Evolutionary conservation across 2,797 vertebrate genomes (phyloP), one percentile per base, ranked within the genome.

Genomic region (Petrocephalus sullivani): DNA sequence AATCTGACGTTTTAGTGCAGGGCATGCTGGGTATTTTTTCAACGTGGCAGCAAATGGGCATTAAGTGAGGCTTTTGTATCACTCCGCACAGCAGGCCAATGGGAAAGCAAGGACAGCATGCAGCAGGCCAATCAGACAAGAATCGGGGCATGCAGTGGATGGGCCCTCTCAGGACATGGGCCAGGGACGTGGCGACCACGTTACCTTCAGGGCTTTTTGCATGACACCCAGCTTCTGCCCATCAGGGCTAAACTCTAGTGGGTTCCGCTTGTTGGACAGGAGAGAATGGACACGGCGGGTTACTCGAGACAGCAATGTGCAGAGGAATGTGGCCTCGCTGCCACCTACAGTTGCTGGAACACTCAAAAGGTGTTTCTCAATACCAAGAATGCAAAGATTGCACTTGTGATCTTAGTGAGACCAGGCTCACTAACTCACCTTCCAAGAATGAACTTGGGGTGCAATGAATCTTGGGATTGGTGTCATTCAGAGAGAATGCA

Each of bases 191-290:
- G 57, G 41, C 1, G n/a, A 91, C 94, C 92, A 94, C 92, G 90
- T 98, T 99, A 99, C 98, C 98, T 99, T 99, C 86, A 98, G 95
- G 91, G 96, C 96, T 96, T 98, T 99, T 97, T 98, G 97, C 96
- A 97, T 95, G 94, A 96, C 96, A 93, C 96, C 92, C 95, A 97
- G 98, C 97, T 99, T 99, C 96, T 97, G 95, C 95, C 96, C 96
- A 81, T 98, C 97, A 91, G 95, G 95, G 94, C 96, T 97, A 97
- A 97, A 96, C 93, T 98, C 96, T 96, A 98, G 97, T 92, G 97
- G 97, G 96, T 98, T 98, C 96, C 95, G 96, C 98, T 99, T 98
- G 95, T 94, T 91, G 94, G 93, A 94, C 94, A 95, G 97, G 94
- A 96, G 94, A 98, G 96, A 96, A 97, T 95, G 89, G 94, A 97